A percentile compares a stretch with the other conserved stretches of the same genome.
Evolutionary conservation across 2,797 vertebrate genomes (phyloP).

Genomic region (Muraenolepis orangiensis): DNA sequence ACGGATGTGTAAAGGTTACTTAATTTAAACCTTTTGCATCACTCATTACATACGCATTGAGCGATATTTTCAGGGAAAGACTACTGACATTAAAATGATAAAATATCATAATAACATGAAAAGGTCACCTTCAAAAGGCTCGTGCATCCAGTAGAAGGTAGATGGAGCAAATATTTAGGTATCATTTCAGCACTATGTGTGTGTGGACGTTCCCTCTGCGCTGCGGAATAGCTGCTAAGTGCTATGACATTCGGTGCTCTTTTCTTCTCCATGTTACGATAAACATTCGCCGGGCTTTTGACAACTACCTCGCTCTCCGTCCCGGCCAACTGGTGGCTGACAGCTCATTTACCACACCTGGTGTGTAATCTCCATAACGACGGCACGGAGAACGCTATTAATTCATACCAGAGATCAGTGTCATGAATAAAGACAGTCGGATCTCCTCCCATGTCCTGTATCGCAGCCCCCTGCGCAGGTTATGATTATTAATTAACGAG

Average conservation of each 20-base stretch:
- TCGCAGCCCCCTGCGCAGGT: slow-evolving; percentile 36
- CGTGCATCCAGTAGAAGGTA: not conserved
- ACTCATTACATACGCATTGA: not conserved
- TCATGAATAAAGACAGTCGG: slow-evolving; percentile 59
- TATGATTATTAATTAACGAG: slow-evolving; percentile 60
- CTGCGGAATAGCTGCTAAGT: not conserved
- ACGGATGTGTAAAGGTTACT: no score
- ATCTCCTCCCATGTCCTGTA: slow-evolving; percentile 35
- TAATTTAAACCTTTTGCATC: not conserved
- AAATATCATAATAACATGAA: not conserved
- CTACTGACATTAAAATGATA: not conserved
- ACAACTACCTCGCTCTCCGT: not conserved
- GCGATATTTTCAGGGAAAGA: not conserved
- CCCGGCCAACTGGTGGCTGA: slow-evolving; percentile 4
- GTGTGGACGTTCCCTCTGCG: not conserved
- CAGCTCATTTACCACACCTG: slow-evolving; percentile 23
- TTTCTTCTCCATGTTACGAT: not conserved
- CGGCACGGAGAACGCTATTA: slow-evolving; percentile 29
- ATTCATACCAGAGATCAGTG: slow-evolving; percentile 39
- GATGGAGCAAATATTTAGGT: not conserved
- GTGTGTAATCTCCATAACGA: slow-evolving; percentile 34
- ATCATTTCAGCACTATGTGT: not conserved
- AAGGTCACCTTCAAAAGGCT: not conserved
- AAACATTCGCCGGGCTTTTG: not conserved
- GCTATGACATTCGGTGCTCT: not conserved